A percentile compares a stretch with the other conserved stretches of the same genome.
Conservation (phyloP, 2,888 invertebrate species). For the Cinara cedri region DNA sequence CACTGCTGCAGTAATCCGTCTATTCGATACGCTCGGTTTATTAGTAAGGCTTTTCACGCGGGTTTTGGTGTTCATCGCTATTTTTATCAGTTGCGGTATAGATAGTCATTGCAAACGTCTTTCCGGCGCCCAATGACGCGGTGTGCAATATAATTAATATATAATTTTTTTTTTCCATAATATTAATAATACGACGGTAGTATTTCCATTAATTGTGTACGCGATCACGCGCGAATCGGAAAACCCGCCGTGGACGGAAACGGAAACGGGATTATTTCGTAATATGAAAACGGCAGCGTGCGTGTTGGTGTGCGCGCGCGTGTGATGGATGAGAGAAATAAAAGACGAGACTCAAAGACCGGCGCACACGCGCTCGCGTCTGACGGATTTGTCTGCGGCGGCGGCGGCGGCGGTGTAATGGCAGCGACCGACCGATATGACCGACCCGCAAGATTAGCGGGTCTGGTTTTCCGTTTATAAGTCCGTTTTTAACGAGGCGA, state of each 20-base stretch:
- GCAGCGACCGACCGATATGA: conserved; percentile 50
- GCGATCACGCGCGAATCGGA: neutral
- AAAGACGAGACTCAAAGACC: neutral
- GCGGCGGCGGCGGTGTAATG: conserved; percentile 16
- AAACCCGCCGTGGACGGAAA: neutral
- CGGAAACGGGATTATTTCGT: conserved; percentile 27
- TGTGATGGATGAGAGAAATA: conserved; percentile 39
- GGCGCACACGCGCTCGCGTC: too few relatives aligned
- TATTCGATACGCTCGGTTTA: too few relatives aligned
- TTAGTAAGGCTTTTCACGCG: too few relatives aligned
- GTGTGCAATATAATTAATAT: too few relatives aligned
- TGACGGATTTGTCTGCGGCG: too few relatives aligned
- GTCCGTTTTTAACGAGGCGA: conserved; percentile 55
- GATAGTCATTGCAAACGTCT: too few relatives aligned
- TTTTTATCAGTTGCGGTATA: too few relatives aligned
- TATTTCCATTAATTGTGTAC: neutral
- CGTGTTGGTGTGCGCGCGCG: too few relatives aligned
- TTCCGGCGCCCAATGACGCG: too few relatives aligned
- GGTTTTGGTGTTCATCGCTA: too few relatives aligned
- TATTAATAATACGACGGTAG: neutral
- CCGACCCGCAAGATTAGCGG: conserved; percentile 51
- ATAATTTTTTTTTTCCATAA: neutral
- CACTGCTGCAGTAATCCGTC: too few relatives aligned
- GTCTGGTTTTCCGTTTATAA: conserved; percentile 55
- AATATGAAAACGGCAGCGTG: neutral